Conservation (phyloP, 1,140 invertebrate genomes). For the Adelges cooleyi region DNA sequence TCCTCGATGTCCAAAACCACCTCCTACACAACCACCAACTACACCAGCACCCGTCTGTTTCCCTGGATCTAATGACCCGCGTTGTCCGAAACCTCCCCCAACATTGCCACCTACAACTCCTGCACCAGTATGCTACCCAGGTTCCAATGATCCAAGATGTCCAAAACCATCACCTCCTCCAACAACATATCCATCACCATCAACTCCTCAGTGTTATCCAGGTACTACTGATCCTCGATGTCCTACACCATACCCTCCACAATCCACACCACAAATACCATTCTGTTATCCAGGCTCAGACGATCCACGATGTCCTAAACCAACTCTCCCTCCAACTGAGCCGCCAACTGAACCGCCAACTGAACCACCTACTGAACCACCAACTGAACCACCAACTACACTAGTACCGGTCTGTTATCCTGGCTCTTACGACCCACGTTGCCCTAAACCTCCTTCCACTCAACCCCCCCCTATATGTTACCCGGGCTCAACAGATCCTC, state of each 20-base stretch:
- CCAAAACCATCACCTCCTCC: constrained; percentile 33
- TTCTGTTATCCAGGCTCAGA: constrained; percentile 36
- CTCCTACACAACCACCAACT: constrained; percentile 35
- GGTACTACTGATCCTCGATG: constrained; percentile 37
- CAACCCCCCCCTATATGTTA: constrained; percentile 31
- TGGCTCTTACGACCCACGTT: constrained; percentile 37
- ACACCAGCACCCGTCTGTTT: constrained; percentile 33
- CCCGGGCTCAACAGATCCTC: constrained; percentile 35
- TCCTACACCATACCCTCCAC: constrained; percentile 34
- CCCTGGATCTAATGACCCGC: constrained; percentile 37
- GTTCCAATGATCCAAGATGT: constrained; percentile 38
- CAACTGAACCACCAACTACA: constrained; percentile 31
- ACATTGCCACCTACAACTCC: constrained; percentile 24
- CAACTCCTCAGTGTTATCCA: constrained; percentile 35
- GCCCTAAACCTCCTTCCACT: constrained; percentile 34
- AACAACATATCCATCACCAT: constrained; percentile 20
- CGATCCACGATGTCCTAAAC: constrained; percentile 35
- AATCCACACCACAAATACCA: constrained; percentile 25
- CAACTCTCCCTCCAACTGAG: constrained; percentile 30
- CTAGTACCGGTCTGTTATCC: constrained; percentile 35
- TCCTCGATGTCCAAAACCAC: constrained; percentile 35
- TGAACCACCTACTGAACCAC: constrained; percentile 37
- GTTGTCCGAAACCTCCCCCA: constrained; percentile 37
- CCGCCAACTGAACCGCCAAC: constrained; percentile 35
- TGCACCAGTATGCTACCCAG: constrained; percentile 35